Evolutionary conservation across 2,797 vertebrate species (phyloP), one percentile per base, ranked within the genome.

Genomic region (Monodelphis domestica): DNA sequence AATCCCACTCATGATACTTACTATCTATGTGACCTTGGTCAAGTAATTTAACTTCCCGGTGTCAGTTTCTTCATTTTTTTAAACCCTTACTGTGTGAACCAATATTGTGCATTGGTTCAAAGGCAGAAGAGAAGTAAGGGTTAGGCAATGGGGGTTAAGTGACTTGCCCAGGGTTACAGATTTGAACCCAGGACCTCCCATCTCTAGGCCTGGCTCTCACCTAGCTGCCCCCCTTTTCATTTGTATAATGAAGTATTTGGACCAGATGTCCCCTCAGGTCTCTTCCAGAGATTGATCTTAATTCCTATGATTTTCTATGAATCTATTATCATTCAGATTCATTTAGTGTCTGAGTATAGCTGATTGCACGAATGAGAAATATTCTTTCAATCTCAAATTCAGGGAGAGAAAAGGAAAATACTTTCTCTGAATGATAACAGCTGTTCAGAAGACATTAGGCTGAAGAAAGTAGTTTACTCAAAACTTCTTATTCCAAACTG

Each of bases 401-500:
- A 29, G 29, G 45, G 51, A 94, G 53, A 87, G 84, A 87, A 33
- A 53, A 56, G 78, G 70, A 88, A 92, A 78, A 24, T 17, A 53
- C 51, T 78, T 29, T 88, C 87, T 52, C 17, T 33, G 33, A 52
- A 88, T 53, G 87, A 53, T 52, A n/a, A 51, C 51, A 88, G 6
- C 87, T 88, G 51, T 51, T 53, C 87, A 14, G 50, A 88, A 59
- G 56, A 90, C 53, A 17, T 12, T 54, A 57, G 91, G 55, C 56
- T 93, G 53, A 45, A 50, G 89, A 92, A 38, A 59, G 33, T 26
- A 59, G 33, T 26, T 17, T 28, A 12, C 45, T 91, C 57, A 56
- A n/a, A 95, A 10, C 12, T 30, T 92, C 88, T 84, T 38, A 11
- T 84, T 50, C 91, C 17, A 90, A 93, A 45, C 54, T 87, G 89